phyloP scores from a whole-genome alignment of 2,888 invertebrate genomes.

The Crocallis elinguaria region DNA sequence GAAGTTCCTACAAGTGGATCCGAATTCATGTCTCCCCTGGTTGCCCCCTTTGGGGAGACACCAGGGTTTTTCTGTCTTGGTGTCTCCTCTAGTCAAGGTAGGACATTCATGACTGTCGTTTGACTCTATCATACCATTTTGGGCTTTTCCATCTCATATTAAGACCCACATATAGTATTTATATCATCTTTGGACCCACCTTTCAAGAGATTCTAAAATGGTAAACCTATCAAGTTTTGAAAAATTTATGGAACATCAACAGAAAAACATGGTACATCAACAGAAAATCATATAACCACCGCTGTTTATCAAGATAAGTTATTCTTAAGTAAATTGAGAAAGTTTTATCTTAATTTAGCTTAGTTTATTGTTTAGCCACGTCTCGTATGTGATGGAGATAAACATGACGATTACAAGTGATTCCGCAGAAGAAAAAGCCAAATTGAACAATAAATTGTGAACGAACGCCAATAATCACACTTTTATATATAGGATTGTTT shows the following conservation, averaged over 20 bases:
- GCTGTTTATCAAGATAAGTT: constrained; percentile 3
- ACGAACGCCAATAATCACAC: background rate
- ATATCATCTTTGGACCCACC: too few species aligned
- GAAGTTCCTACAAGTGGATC: too few species aligned
- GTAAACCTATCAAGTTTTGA: too few species aligned
- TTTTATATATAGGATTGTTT: constrained; percentile 1
- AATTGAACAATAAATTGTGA: constrained; percentile 6
- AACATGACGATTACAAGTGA: constrained; percentile 8
- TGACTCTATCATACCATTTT: too few species aligned
- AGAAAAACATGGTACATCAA: background rate
- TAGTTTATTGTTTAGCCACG: constrained; percentile 3
- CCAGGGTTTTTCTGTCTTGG: too few species aligned
- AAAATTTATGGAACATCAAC: background rate
- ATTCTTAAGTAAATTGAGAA: constrained; percentile 17
- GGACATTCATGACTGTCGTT: too few species aligned
- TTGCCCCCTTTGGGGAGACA: too few species aligned
- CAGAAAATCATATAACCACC: background rate
- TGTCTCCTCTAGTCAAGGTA: too few species aligned
- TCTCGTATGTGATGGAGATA: constrained; percentile 15
- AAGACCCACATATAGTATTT: too few species aligned
- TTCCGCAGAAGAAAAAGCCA: constrained; percentile 2
- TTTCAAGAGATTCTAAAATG: too few species aligned
- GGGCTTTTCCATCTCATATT: too few species aligned
- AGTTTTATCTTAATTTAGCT: constrained; percentile 4
- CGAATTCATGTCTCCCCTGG: too few species aligned